phyloP scores from a whole-genome alignment of 2,113 vertebrate genomes.

The Drymodes brunneopygia region DNA sequence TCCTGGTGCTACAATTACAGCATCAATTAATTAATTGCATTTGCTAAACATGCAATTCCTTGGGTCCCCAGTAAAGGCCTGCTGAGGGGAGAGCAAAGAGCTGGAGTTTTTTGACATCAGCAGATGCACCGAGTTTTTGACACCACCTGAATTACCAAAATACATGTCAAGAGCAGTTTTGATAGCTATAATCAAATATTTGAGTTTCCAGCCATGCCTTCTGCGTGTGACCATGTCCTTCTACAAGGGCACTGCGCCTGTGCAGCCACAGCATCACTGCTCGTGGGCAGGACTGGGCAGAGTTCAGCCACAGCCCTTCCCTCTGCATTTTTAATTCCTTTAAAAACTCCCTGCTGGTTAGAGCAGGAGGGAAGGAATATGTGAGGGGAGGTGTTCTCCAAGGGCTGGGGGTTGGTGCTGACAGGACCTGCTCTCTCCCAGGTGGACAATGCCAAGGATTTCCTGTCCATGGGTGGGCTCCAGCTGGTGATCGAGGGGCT shows the following conservation, averaged over 20 bases:
- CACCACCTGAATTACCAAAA: not conserved
- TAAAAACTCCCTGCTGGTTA: not conserved
- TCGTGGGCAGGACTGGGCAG: fast-evolving
- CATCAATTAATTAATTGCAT: not conserved
- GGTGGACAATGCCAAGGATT: constrained; percentile 92
- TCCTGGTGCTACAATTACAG: not conserved
- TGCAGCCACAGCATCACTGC: not conserved
- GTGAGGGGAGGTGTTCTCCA: not conserved
- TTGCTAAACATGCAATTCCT: not conserved
- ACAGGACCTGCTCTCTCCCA: constrained; percentile 49
- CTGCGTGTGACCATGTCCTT: not conserved
- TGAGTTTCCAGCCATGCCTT: not conserved
- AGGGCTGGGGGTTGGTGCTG: not conserved
- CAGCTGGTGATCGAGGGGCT: constrained; percentile 79
- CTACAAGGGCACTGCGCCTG: not conserved
- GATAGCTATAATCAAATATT: not conserved
- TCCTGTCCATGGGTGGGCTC: constrained; percentile 87
- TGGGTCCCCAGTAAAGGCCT: not conserved
- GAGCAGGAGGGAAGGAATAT: not conserved
- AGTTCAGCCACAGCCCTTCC: not conserved
- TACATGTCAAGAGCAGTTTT: not conserved
- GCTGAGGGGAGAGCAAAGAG: not conserved
- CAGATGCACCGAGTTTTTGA: not conserved
- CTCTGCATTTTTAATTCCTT: not conserved
- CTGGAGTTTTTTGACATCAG: not conserved